Base-by-base conservation (phyloP, 2,113 vertebrate genomes). In the Guaruba guarouba region DNA sequence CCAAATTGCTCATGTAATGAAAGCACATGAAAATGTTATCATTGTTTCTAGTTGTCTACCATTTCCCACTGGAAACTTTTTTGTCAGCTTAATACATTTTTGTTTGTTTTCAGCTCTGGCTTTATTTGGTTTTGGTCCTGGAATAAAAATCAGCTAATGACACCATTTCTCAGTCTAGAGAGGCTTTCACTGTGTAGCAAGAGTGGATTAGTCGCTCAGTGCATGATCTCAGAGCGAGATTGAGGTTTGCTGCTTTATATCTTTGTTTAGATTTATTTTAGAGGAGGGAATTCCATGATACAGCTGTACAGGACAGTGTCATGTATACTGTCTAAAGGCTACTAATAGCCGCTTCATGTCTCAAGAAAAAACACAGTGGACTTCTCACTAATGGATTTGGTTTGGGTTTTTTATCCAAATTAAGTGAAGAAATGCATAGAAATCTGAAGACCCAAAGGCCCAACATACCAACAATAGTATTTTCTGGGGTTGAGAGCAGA, bases 51-150 rank as follows among this genome's bases (percentile, higher is more conserved):
- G 92, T 96, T 88, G 84, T 96, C 90, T 96, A 90, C 91, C 69
- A 91, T 92, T 96, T 96, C 96, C 95, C 96, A 95, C 86, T 77
- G 93, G 95, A 96, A 83, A 95, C 68, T 92, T 91, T 93, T 94
- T 97, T 97, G 96, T 97, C 95, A 96, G 82, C 88, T 94, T 96
- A 96, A 97, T 94, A 95, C 43, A 91, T 96, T 97, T 97, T 92
- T 93, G 86, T 95, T 94, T 97, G 94, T 95, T 97, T 97, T 94
- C 88, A 85, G 79, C 92, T 95, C 84, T 90, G 71, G 57, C 82
- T 97, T 96, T 96, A 97, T 97, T 96, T 97, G 93, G 12, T 94
- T 97, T 91, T 84, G 61, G 88, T 96, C 62, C 68, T 95, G 77
- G 75, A 96, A 95, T 85, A 82, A 91, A 96, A 96, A 97, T 94